phyloP scores from a whole-genome alignment of 2,797 vertebrate species.

The Coracias cyanogaster region DNA sequence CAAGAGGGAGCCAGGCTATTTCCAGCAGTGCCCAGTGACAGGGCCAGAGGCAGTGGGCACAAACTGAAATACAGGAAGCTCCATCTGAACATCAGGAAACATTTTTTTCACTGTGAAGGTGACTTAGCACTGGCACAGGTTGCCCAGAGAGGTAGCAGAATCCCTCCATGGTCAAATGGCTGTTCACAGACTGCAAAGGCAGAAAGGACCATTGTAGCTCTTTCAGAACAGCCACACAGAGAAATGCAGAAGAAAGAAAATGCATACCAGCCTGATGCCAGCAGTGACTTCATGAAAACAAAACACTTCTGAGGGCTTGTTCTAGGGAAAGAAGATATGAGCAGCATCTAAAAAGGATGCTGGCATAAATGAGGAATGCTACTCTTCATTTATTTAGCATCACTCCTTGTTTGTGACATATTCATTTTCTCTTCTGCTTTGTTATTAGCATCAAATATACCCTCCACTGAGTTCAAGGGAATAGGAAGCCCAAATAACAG shows the following conservation, averaged over 20 bases:
- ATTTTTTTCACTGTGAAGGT: background rate
- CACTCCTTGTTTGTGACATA: background rate
- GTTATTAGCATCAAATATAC: background rate
- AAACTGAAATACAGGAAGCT: background rate
- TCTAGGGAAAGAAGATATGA: background rate
- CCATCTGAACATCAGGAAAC: background rate
- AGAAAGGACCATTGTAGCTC: background rate
- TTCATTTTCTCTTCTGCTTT: background rate
- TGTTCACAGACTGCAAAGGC: background rate
- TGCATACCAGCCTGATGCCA: background rate
- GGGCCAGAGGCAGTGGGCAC: background rate
- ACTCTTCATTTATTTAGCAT: background rate
- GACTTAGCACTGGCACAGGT: background rate
- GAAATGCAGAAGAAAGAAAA: background rate
- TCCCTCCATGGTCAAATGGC: rapidly evolving
- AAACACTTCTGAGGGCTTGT: background rate
- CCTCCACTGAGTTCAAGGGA: background rate
- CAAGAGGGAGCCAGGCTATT: background rate
- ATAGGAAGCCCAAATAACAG: background rate
- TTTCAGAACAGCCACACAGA: background rate
- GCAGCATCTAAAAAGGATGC: background rate
- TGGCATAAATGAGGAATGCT: background rate
- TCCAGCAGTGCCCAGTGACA: background rate
- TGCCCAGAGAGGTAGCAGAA: background rate
- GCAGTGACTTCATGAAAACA: background rate